Base-by-base conservation (phyloP, 2,888 invertebrate species). In the Rhyacophila evoluta region DNA sequence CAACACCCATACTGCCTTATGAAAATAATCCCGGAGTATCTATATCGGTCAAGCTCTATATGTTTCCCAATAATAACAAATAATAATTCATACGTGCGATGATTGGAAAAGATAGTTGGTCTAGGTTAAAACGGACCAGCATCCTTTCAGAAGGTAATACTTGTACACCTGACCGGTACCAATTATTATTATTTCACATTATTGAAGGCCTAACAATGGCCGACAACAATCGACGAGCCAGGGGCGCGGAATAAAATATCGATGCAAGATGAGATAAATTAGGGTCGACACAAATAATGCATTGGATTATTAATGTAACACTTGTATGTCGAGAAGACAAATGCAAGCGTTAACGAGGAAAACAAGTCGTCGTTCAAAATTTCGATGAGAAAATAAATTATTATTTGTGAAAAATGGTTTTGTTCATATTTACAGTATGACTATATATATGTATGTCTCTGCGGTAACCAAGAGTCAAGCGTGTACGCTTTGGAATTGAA, bases 51-150 rank as follows among this genome's bases (percentile, higher is more conserved):
- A 12, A n/a, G 19, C 69, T 12, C 4, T 69, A 29, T 29, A 1
- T 69, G 28, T 28, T n/a, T 69, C 29, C 69, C 28, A 69, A 33
- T 69, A 69, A 69, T 69, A 39, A 75, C 75, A 75, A 29, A 41
- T 72, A 71, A 79, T 76, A 75, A 75, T 76, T 78, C 74, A 78
- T 74, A 37, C 73, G n/a, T 70, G 74, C 55, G 79, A 76, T 79
- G 81, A 81, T 81, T 78, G 78, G 81, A 78, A 79, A 77, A 70
- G 76, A 81, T 79, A 39, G 75, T 75, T 74, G 36, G 72, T 75
- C 36, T 25, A 55, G 37, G 67, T 71, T 69, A 33, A 33, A 72
- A 28, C 25, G 27, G 74, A 27, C 41, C 74, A 41, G 41, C 8
- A 55, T 55, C 25, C 55, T 25, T 55, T 55, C 19, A 19, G 55